phyloP scores from a whole-genome alignment of 2,888 invertebrate species.

The Acanthosoma haemorrhoidale region DNA sequence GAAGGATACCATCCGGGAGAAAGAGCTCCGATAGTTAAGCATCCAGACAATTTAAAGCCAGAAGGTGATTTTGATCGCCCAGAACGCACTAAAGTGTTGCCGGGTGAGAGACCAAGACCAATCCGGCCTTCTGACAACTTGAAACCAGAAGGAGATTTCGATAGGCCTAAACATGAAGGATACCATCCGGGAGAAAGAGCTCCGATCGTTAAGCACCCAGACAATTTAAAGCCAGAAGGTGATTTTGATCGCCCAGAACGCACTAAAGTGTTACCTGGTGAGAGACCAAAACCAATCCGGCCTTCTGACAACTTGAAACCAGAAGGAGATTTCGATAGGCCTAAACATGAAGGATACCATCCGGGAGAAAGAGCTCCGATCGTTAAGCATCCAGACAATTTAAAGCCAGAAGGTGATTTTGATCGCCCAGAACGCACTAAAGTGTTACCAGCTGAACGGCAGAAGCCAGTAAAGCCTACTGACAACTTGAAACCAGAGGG shows the following conservation, averaged over 20 bases:
- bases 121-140: constrained; percentile 51
- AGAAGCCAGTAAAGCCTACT: constrained; percentile 48
- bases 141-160: constrained; percentile 51
- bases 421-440: constrained; percentile 39
- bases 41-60: constrained; percentile 49
- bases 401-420: constrained; percentile 44
- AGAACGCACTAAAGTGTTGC: constrained; percentile 46
- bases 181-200: constrained; percentile 53
- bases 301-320: constrained; percentile 42
- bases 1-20: constrained; percentile 49
- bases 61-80: constrained; percentile 51
- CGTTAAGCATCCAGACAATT: constrained; percentile 44
- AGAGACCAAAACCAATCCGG: constrained; percentile 46
- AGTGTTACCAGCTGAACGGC: constrained; percentile 51
- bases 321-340: constrained; percentile 47
- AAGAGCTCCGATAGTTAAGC: constrained; percentile 48
- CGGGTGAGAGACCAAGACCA: constrained; percentile 48
- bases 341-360: constrained; percentile 49
- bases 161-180: constrained; percentile 47
- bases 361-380: constrained; percentile 39
- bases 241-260: constrained; percentile 47
- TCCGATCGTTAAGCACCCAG: constrained; percentile 49
- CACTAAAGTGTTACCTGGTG: constrained; percentile 47
- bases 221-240: constrained; percentile 54
- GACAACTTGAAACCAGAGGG: constrained; percentile 51